These are phyloP conservation scores for Suricata suricatta DNA, from an alignment of 2,113 vertebrate genomes.

Conservation along the genomic window DNA sequence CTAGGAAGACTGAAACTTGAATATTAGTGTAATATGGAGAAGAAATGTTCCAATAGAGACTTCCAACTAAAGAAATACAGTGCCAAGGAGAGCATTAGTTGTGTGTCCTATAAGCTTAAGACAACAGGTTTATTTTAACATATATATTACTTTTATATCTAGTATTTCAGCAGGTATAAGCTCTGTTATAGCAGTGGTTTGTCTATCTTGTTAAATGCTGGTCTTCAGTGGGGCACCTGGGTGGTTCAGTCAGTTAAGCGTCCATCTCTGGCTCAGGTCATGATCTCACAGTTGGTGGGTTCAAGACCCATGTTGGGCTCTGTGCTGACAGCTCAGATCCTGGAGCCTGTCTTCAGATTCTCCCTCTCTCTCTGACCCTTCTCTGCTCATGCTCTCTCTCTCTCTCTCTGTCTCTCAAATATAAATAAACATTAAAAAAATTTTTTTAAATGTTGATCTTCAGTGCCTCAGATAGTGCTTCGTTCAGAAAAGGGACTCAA, in stretches of 20 bases:
- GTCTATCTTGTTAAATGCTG: neutral
- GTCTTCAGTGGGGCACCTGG: neutral
- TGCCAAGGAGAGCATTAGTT: neutral
- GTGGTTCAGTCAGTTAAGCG: no score
- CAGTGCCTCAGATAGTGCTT: neutral
- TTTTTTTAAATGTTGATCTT: no score
- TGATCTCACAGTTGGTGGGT: no score
- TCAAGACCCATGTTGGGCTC: no score
- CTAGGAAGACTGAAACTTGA: neutral
- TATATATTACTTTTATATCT: neutral
- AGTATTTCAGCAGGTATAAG: neutral
- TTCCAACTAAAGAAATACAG: conserved; percentile 24
- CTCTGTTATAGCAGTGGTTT: neutral
- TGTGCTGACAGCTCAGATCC: no score
- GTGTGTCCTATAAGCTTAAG: neutral
- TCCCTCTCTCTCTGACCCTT: no score
- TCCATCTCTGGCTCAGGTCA: no score
- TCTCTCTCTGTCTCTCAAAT: no score
- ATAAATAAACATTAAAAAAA: no score
- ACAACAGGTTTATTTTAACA: neutral
- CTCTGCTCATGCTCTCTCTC: no score
- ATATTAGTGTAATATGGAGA: neutral
- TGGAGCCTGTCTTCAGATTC: no score
- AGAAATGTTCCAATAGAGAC: neutral
- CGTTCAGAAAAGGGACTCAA: neutral